phyloP scores from a whole-genome alignment of 2,113 vertebrate genomes.

The Forbesichthys papilliferus region DNA sequence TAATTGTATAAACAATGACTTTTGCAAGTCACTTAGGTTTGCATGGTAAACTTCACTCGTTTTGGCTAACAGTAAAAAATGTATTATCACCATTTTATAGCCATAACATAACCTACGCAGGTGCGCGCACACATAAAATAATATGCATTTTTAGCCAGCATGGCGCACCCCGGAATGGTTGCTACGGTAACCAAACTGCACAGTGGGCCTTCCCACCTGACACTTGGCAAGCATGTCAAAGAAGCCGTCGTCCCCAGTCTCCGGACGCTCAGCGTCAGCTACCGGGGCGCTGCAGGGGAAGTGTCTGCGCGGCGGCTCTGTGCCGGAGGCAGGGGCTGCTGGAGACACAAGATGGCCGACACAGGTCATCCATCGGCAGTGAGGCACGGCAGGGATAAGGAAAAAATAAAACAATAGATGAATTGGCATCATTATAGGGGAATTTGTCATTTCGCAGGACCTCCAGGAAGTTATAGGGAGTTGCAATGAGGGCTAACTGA shows the following conservation, averaged over 20 bases:
- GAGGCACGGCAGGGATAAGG: background rate
- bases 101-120: background rate
- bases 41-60: no score
- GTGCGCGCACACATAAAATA: background rate
- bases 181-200: background rate
- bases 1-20: no score
- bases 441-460: no score
- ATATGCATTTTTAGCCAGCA: background rate
- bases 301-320: constrained; percentile 53
- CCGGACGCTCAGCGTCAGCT: constrained; percentile 68
- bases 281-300: constrained; percentile 77
- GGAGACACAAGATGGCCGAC: background rate
- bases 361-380: background rate
- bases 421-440: no score
- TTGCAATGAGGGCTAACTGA: no score
- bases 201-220: constrained; percentile 76
- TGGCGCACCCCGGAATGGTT: background rate
- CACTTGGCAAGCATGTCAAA: constrained; percentile 92
- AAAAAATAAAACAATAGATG: no score
- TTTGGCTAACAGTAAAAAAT: no score
- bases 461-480: no score
- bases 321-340: constrained; percentile 32
- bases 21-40: no score
- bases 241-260: constrained; percentile 86
- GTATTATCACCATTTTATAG: no score